phyloP scores from a whole-genome alignment of 2,888 invertebrate genomes.

The Drosophila picticornis region DNA sequence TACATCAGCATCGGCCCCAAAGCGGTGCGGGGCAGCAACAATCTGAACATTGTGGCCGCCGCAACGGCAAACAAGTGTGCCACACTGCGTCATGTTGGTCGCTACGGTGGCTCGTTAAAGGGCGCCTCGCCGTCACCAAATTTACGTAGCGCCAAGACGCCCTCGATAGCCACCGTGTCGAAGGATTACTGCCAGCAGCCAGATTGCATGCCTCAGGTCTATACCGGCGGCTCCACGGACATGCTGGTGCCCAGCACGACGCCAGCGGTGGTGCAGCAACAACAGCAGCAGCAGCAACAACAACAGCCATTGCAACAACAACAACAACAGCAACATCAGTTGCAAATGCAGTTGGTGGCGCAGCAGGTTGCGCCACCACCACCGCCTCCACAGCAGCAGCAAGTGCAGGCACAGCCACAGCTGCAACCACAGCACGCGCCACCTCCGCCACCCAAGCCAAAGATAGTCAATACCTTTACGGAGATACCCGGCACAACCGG shows the following conservation, averaged over 20 bases:
- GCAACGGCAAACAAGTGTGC: conserved; percentile 84
- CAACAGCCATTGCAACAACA: conserved; percentile 32
- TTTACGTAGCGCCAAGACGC: conserved; percentile 85
- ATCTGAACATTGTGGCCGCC: conserved; percentile 82
- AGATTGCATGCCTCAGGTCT: conserved; percentile 83
- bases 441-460: conserved; percentile 81
- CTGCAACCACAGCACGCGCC: conserved; percentile 75
- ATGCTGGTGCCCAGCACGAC: conserved; percentile 52
- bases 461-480: conserved; percentile 84
- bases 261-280: conserved; percentile 37
- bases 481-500: conserved; percentile 85
- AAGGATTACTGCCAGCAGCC: conserved; percentile 85
- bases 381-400: conserved; percentile 59
- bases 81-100: conserved; percentile 85
- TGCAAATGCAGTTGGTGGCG: conserved; percentile 55
- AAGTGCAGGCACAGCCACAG: conserved; percentile 52
- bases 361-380: conserved; percentile 59
- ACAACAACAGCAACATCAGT: conserved; percentile 59
- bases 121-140: conserved; percentile 85
- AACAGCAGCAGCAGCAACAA: conserved; percentile 35
- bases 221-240: conserved; percentile 61
- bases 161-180: conserved; percentile 85
- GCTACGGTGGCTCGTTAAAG: conserved; percentile 85
- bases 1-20: conserved; percentile 85
- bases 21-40: conserved; percentile 84